Evolutionary conservation across 2,797 vertebrate genomes (phyloP), one percentile per base, ranked within the genome.

Genomic region (Psittacula derbiana): DNA sequence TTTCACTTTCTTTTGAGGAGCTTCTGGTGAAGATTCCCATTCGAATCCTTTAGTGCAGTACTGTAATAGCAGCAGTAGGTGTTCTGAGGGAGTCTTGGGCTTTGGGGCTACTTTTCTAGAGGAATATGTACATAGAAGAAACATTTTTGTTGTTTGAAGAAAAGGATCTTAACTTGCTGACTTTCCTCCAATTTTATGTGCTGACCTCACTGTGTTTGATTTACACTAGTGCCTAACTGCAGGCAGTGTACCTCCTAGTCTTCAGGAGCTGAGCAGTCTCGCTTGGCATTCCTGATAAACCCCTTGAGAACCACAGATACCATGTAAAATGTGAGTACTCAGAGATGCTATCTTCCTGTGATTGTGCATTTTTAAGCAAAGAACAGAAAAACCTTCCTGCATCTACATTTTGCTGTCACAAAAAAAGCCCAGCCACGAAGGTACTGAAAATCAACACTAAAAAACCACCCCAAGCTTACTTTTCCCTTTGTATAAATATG

Each of bases 361-460:
- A 86, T 6, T 55, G 62, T 74, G 67, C 41, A 43, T 91, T 91
- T 90, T 86, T 72, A 86, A 83, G 52, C 17, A 15, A n/a, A 62
- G 44, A 83, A 38, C 36, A 62, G 69, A 16, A 60, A 23, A 73
- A 70, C 43, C 38, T 91, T 58, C 33, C 47, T 71, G 40, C 20
- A 6, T 71, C 79, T 74, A 44, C 5, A 11, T 55, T 53, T 86
- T 70, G 14, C 46, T 79, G 12, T 75, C 52, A 61, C 31, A 64
- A 40, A 88, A 88, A 61, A 73, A 53, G 18, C 21, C 38, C 47
- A 73, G 5, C 16, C 33, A 69, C 13, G 33, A 89, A 86, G 57
- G 67, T 52, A 70, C 2, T 28, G 55, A 58, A 62, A 87, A 71
- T 41, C 38, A 83, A 75, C 67, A 49, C 25, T 46, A 36, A 52